phyloP scores from a whole-genome alignment of 1,140 invertebrate species.

The Penaeus indicus region DNA sequence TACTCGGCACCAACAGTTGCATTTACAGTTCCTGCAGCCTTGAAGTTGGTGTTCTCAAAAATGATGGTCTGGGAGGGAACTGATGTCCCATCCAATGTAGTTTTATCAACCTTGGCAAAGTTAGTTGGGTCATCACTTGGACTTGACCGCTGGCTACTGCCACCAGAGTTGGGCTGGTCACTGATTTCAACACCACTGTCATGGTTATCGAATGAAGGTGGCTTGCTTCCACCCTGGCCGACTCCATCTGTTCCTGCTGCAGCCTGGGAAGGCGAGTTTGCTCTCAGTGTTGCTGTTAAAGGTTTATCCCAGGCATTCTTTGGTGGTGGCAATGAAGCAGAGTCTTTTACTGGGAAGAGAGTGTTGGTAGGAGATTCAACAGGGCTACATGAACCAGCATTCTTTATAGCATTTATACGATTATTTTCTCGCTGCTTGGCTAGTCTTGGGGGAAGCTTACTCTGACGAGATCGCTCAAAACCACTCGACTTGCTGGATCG shows the following conservation, averaged over 20 bases:
- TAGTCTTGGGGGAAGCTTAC: slow-evolving; percentile 83
- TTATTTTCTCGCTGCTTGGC: slow-evolving; percentile 80
- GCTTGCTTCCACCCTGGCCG: slow-evolving; percentile 68
- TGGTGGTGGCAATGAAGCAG: slow-evolving; percentile 70
- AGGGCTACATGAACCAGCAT: slow-evolving; percentile 49
- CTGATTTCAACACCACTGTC: slow-evolving; percentile 74
- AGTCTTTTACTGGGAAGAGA: slow-evolving; percentile 45
- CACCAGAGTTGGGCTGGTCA: slow-evolving; percentile 72
- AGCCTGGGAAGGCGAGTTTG: slow-evolving; percentile 61
- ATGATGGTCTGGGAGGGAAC: slow-evolving; percentile 89
- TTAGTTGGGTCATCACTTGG: slow-evolving; percentile 70
- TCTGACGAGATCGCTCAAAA: slow-evolving; percentile 73
- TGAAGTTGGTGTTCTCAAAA: slow-evolving; percentile 93
- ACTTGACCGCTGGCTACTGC: slow-evolving; percentile 73
- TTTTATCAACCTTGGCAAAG: slow-evolving; percentile 59
- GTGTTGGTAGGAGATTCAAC: slow-evolving; percentile 62
- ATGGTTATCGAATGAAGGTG: slow-evolving; percentile 70
- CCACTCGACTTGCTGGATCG: slow-evolving; percentile 29
- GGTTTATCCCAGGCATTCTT: slow-evolving; percentile 73
- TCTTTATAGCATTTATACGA: slow-evolving; percentile 61
- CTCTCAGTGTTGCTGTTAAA: slow-evolving; percentile 67
- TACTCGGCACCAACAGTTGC: slow-evolving; percentile 67
- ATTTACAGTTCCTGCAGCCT: slow-evolving; percentile 72
- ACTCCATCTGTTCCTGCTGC: slow-evolving; percentile 64
- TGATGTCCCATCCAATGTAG: slow-evolving; percentile 79